Base-by-base conservation (phyloP, 2,797 vertebrate genomes). In the Siniperca obscura region DNA sequence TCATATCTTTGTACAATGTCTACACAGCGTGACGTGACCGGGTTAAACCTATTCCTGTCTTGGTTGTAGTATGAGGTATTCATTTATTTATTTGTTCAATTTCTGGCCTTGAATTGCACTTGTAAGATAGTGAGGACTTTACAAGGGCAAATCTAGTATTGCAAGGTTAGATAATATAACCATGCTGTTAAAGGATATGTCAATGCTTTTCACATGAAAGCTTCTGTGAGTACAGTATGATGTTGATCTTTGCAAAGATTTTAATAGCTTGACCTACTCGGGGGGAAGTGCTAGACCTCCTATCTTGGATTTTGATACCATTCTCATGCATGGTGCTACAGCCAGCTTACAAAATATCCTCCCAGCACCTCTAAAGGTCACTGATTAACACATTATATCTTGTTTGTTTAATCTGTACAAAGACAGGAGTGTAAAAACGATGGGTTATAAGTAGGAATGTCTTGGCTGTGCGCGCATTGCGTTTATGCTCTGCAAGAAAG, bases 1-100 rank as follows among this genome's bases (percentile, higher is more conserved):
- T 86, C 79, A 86, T 80, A 83, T 90, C 74, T 83, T 84, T 84
- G 84, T 80, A 76, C 77, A 84, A 62, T 76, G 74, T 87, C 80
- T 81, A 73, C 83, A 87, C 73, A 74, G 62, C 61, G 17, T 53
- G 76, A 67, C 69, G 83, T 85, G 85, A 89, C 89, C 87, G 21
- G 53, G 65, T 89, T 81, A 80, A 84, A 76, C 62, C 59, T 80
- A 60, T 83, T 85, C 76, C 67, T 57, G 57, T 76, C 76, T 82
- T n/a, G 50, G 59, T 60, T 81, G 66, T 75, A 83, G 27, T 53
- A 55, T 22, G 19, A 75, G 38, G 74, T 44, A 62, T 61, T 83
- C 65, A 44, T 83, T 74, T 74, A 34, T 83, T 70, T 81, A 73
- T 87, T 55, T 36, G 22, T 60, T 82, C 55, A n/a, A 40, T 50